Percentiles rank a stretch among this genome's conserved stretches.
These are phyloP conservation scores for Sinodicranocentrus sp. DNA, from an alignment of 2,888 invertebrate genomes.

Conservation along the genomic window DNA sequence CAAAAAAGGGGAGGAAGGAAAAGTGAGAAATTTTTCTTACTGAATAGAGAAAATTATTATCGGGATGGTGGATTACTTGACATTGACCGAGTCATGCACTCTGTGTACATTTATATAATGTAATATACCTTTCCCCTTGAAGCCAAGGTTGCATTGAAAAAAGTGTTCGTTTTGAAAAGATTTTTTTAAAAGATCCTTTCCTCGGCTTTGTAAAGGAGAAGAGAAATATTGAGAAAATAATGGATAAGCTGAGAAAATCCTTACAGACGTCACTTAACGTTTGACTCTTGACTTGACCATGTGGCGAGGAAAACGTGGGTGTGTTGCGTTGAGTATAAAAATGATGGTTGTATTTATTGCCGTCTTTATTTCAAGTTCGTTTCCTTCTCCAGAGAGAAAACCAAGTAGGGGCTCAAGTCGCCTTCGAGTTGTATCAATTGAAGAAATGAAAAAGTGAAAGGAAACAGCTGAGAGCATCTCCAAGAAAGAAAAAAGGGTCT, in stretches of 20 bases:
- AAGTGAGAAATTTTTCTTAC: neutral
- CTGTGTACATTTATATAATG: too few species aligned
- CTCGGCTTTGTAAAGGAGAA: neutral
- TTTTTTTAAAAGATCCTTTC: too few species aligned
- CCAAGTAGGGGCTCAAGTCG: neutral
- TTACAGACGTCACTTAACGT: neutral
- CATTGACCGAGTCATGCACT: too few species aligned
- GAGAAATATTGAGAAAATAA: slow-evolving; percentile 10
- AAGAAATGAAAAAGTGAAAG: slow-evolving; percentile 46
- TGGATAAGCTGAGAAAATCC: slow-evolving; percentile 4
- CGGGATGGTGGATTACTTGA: slow-evolving; percentile 27
- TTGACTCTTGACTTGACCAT: slow-evolving; percentile 3
- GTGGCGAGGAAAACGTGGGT: neutral
- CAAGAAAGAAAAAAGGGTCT: neutral
- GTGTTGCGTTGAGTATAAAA: neutral
- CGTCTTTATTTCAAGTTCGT: slow-evolving; percentile 41
- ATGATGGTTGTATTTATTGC: slow-evolving; percentile 49
- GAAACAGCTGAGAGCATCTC: slow-evolving; percentile 54
- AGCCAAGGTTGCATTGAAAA: neutral
- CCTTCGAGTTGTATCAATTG: slow-evolving; percentile 33
- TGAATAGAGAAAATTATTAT: neutral
- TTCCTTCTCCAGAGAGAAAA: neutral
- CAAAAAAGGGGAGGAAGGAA: neutral
- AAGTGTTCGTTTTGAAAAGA: neutral
- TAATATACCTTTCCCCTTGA: too few species aligned